Conservation (phyloP, 2,888 invertebrate species). For the Harpagoxenus sublaevis region DNA sequence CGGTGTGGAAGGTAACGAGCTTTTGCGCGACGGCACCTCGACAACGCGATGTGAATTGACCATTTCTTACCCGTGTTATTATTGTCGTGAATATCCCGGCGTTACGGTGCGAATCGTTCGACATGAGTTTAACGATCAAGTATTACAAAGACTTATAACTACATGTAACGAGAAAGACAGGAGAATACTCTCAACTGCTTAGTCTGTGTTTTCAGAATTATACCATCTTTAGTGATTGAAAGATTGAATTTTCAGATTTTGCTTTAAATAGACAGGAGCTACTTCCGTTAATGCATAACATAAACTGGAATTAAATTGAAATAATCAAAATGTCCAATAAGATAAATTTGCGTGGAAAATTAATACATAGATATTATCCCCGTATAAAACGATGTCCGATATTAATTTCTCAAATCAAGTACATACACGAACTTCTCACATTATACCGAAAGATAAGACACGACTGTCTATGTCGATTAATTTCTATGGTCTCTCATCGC, state of each 20-base stretch:
- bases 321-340: background rate
- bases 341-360: background rate
- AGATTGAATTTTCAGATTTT: background rate
- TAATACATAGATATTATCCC: background rate
- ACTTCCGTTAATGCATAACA: background rate
- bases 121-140: slow-evolving; percentile 5
- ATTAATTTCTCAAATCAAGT: slow-evolving; percentile 6
- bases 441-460: background rate
- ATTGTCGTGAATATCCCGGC: slow-evolving; percentile 10
- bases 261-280: background rate
- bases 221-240: background rate
- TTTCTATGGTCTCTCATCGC: background rate
- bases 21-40: background rate
- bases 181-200: background rate
- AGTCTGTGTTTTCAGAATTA: background rate
- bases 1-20: slow-evolving; percentile 2
- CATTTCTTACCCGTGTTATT: slow-evolving; percentile 56
- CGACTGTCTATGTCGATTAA: slow-evolving; percentile 35
- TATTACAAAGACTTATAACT: background rate
- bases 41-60: slow-evolving; percentile 17
- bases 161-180: background rate
- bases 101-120: slow-evolving; percentile 23
- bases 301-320: background rate
- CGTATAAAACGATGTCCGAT: background rate
- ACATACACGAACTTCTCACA: background rate